Conservation (phyloP, 1,140 invertebrate species). For the Brachionus sp. region DNA sequence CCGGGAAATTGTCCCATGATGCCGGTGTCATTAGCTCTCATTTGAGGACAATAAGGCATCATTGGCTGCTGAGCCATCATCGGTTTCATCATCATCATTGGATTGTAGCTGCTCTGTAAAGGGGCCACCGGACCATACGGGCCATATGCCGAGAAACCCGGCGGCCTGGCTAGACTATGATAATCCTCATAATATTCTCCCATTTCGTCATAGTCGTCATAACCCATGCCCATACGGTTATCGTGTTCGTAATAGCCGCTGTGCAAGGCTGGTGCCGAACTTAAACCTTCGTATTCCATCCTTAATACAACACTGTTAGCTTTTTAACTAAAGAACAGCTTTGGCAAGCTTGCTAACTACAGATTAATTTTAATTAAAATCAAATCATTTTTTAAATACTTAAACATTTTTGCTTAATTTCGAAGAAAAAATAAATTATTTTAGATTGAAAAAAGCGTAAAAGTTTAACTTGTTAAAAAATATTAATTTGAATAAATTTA, state of each 20-base stretch:
- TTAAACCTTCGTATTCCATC: not conserved
- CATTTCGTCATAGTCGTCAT: not conserved
- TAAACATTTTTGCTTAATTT: no score
- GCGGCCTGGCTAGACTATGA: not conserved
- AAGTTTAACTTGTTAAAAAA: no score
- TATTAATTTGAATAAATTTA: no score
- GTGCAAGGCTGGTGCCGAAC: not conserved
- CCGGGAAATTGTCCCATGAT: not conserved
- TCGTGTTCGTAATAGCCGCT: conserved; percentile 6
- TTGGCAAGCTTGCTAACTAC: not conserved
- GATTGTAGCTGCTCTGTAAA: not conserved
- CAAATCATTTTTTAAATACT: no score
- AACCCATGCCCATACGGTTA: not conserved
- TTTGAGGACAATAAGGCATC: not conserved
- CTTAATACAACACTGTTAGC: not conserved
- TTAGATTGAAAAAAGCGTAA: no score
- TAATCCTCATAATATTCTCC: not conserved
- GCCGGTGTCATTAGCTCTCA: not conserved
- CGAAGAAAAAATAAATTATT: no score
- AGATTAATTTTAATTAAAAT: not conserved
- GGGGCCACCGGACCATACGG: not conserved
- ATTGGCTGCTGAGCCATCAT: not conserved
- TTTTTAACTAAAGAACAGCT: not conserved
- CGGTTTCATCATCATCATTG: conserved; percentile 18
- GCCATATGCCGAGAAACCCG: not conserved